Conservation (phyloP, 2,797 vertebrate genomes). For the Xyrichtys novacula region DNA sequence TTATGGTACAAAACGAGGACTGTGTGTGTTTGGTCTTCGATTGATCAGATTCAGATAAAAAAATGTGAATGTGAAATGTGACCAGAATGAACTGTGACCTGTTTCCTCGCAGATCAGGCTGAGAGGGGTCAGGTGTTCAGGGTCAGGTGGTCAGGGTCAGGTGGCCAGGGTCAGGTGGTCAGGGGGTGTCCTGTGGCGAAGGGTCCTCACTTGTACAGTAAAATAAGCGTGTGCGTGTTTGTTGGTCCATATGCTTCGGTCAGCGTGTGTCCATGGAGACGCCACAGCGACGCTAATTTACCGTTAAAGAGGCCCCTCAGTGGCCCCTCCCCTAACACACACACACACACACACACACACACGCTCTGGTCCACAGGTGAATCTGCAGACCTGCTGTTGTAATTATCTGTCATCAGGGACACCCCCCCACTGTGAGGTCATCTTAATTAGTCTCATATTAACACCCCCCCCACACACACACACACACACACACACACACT, state of each 20-base stretch:
- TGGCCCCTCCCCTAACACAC: background rate
- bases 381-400: constrained; percentile 12
- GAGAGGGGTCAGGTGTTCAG: too few relatives aligned
- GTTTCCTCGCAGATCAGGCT: too few relatives aligned
- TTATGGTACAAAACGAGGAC: too few relatives aligned
- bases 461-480: constrained; percentile 13
- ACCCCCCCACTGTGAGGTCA: constrained; percentile 2
- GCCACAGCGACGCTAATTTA: background rate
- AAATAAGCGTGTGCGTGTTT: background rate
- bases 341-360: constrained; percentile 4
- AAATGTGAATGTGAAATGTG: too few relatives aligned
- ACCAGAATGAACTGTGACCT: too few relatives aligned
- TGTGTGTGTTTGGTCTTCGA: too few relatives aligned
- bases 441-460: constrained; percentile 58
- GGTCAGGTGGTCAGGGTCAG: background rate
- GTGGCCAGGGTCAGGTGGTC: background rate
- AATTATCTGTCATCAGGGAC: constrained; percentile 41
- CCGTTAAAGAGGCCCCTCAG: background rate
- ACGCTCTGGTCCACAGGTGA: constrained; percentile 11
- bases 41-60: too few relatives aligned
- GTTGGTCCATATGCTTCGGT: constrained; percentile 5
- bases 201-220: background rate
- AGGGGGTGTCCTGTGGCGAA: rapidly evolving
- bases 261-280: constrained; percentile 1
- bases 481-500: too few relatives aligned